Conservation (phyloP, 2,113 vertebrate genomes). For the Percina caprodes region DNA sequence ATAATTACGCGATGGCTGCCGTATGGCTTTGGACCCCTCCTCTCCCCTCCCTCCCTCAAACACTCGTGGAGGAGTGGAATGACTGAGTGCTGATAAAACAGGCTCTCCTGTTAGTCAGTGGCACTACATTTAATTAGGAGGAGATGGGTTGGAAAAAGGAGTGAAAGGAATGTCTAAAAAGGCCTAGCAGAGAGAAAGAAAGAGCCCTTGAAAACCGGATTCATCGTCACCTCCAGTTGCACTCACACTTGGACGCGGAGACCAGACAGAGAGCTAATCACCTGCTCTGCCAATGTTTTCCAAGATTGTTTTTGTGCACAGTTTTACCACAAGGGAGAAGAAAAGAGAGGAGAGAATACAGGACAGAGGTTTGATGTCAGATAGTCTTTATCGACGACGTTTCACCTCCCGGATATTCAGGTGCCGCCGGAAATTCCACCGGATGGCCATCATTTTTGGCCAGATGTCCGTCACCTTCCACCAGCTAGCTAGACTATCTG, state of each 20-base stretch:
- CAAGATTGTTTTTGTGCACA: conserved; percentile 23
- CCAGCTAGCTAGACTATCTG: too few species aligned
- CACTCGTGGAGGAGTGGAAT: conserved; percentile 51
- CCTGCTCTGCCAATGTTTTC: conserved; percentile 13
- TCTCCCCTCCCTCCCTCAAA: conserved; percentile 34
- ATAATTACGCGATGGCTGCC: conserved; percentile 25
- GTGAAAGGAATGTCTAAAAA: conserved; percentile 33
- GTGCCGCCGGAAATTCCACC: too few species aligned
- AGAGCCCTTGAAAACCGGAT: conserved; percentile 39
- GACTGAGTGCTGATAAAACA: conserved; percentile 73
- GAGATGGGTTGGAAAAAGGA: conserved; percentile 51
- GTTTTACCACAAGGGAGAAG: background rate
- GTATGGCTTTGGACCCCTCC: conserved; percentile 10
- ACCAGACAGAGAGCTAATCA: conserved; percentile 22
- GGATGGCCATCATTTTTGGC: too few species aligned
- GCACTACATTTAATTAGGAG: conserved; percentile 73
- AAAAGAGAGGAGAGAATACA: background rate
- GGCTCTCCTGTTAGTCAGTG: conserved; percentile 60
- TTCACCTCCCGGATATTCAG: background rate
- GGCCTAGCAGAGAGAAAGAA: conserved; percentile 45
- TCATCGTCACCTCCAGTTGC: conserved; percentile 44
- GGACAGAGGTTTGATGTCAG: background rate
- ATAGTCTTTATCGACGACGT: background rate
- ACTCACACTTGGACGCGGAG: conserved; percentile 20
- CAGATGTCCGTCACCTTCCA: too few species aligned